Percentiles rank a stretch among this genome's conserved stretches.
phyloP scores from a whole-genome alignment of 2,797 vertebrate species.

The Podargus strigoides region DNA sequence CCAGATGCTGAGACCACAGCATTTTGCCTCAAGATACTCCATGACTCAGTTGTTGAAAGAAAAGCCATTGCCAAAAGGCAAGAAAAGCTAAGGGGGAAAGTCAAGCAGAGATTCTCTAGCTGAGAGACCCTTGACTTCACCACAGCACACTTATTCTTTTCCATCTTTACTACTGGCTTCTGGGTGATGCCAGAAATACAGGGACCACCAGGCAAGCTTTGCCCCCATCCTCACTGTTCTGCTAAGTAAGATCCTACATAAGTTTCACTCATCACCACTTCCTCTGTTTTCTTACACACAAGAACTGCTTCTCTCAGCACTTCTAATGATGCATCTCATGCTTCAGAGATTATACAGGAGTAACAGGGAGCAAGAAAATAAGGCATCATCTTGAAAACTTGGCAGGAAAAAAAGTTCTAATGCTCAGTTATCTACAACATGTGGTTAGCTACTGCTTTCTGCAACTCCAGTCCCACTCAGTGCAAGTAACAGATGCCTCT shows the following conservation, averaged over 20 bases:
- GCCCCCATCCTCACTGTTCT: background rate
- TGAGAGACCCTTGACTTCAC: background rate
- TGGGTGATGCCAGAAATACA: background rate
- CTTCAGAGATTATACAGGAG: background rate
- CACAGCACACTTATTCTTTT: background rate
- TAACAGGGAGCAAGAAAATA: background rate
- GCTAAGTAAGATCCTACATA: background rate
- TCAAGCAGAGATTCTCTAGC: background rate
- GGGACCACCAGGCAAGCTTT: background rate
- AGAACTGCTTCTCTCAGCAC: background rate
- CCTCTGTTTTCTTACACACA: background rate
- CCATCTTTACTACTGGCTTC: background rate
- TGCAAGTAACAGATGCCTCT: background rate
- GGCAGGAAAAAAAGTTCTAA: background rate
- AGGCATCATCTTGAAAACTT: background rate
- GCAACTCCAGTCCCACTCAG: background rate
- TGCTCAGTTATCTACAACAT: background rate
- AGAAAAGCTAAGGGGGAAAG: background rate
- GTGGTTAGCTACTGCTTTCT: background rate
- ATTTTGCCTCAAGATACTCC: background rate
- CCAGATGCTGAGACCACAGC: background rate
- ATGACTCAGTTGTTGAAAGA: background rate
- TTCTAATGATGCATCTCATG: background rate
- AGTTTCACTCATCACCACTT: background rate
- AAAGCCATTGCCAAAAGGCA: background rate